Evolutionary conservation across 2,888 invertebrate species (phyloP).

Genomic region (Leucozona laternaria): DNA sequence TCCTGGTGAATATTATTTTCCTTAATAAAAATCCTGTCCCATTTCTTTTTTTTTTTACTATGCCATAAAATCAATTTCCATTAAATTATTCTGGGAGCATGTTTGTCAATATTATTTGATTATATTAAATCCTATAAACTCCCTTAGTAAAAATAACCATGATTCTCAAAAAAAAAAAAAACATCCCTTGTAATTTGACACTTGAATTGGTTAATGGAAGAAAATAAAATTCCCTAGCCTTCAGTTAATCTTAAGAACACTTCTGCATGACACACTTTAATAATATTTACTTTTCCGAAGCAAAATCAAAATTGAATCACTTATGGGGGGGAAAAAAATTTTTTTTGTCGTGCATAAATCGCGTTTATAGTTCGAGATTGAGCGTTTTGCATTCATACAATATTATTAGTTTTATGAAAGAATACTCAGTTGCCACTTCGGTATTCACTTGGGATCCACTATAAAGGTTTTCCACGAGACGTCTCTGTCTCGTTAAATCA

Average conservation of each 20-base stretch:
- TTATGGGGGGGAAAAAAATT: background rate
- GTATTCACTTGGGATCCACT: too few species aligned
- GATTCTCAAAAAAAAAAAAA: background rate
- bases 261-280: slow-evolving; percentile 4
- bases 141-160: background rate
- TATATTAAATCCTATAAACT: slow-evolving; percentile 1
- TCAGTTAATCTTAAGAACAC: background rate
- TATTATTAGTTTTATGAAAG: too few species aligned
- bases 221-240: background rate
- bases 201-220: background rate
- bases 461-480: too few species aligned
- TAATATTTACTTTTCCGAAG: slow-evolving; percentile 4
- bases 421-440: too few species aligned
- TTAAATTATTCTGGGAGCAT: slow-evolving; percentile 6
- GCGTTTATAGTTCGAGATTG: background rate
- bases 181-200: slow-evolving; percentile 12
- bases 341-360: background rate
- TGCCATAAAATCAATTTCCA: slow-evolving; percentile 5
- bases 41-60: background rate
- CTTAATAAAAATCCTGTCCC: background rate
- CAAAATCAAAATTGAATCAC: slow-evolving; percentile 6
- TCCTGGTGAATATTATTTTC: too few species aligned
- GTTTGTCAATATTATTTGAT: slow-evolving; percentile 12
- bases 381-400: too few species aligned
- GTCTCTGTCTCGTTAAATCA: too few species aligned